Evolutionary conservation across 2,888 invertebrate species (phyloP).

Genomic region (Lasioglossum pauxillum): DNA sequence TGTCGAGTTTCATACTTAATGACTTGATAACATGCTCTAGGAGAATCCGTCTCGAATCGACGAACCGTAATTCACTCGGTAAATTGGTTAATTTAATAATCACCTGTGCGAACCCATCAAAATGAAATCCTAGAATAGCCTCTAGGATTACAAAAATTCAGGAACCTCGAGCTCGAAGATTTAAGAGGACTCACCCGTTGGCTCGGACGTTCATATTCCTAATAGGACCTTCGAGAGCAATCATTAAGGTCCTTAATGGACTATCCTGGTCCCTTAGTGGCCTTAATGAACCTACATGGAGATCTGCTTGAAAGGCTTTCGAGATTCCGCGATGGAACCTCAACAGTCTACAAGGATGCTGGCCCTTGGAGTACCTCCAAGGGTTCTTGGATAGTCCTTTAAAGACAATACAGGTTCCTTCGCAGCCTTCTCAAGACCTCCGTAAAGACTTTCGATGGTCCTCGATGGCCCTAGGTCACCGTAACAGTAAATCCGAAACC

Average conservation of each 20-base stretch:
- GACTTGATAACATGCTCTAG: neutral
- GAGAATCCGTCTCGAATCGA: neutral
- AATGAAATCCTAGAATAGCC: neutral
- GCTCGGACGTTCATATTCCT: neutral
- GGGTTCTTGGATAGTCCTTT: neutral
- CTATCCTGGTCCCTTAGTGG: neutral
- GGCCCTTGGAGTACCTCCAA: neutral
- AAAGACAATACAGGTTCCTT: neutral
- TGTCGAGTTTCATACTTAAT: too few species aligned
- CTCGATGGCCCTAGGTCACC: neutral
- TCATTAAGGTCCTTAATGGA: neutral
- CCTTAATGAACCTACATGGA: neutral
- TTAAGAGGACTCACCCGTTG: neutral
- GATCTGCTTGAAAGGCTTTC: neutral
- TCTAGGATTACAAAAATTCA: neutral
- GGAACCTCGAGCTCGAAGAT: neutral
- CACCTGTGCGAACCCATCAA: neutral
- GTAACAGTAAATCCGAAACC: neutral
- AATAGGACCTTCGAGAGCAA: neutral
- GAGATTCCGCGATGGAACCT: neutral
- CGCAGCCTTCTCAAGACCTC: neutral
- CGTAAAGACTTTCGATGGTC: neutral
- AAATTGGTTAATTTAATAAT: neutral
- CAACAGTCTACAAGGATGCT: neutral
- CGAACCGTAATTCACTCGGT: neutral